Evolutionary conservation across 37 sponge, comb jelly and placozoan species (phyloP).

Genomic region (Lycopodina hypogea): DNA sequence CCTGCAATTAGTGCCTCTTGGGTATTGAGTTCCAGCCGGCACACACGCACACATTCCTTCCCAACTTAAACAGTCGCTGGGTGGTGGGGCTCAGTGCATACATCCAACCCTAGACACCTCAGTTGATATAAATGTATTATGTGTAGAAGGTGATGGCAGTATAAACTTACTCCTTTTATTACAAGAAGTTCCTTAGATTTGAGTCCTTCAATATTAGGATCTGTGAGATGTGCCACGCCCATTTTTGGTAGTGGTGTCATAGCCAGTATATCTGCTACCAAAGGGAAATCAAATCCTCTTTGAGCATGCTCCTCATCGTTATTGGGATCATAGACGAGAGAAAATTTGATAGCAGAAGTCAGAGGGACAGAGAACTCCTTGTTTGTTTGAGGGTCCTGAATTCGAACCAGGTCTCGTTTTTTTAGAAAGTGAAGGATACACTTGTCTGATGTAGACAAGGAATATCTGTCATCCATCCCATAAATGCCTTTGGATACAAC

Average conservation of each 20-base stretch:
- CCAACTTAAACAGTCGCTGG: too few relatives aligned
- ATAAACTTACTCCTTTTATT: slow-evolving; percentile 6
- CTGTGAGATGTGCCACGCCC: neutral
- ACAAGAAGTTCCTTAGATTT: neutral
- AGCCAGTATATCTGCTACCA: slow-evolving; percentile 16
- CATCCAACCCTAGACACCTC: too few relatives aligned
- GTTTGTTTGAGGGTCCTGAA: slow-evolving; percentile 11
- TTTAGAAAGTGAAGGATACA: slow-evolving; percentile 38
- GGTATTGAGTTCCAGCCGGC: too few relatives aligned
- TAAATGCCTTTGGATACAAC: slow-evolving; percentile 12
- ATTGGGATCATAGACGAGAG: slow-evolving; percentile 26
- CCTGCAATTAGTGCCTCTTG: too few relatives aligned
- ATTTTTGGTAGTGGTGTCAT: slow-evolving; percentile 34
- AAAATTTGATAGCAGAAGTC: slow-evolving; percentile 33
- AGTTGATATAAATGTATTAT: too few relatives aligned
- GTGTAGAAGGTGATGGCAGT: too few relatives aligned
- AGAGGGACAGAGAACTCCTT: slow-evolving; percentile 38
- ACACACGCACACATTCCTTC: too few relatives aligned
- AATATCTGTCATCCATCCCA: slow-evolving; percentile 17
- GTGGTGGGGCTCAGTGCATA: too few relatives aligned
- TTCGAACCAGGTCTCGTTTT: slow-evolving; percentile 3
- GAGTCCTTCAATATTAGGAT: neutral
- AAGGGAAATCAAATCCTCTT: slow-evolving; percentile 20
- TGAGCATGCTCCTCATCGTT: slow-evolving; percentile 30
- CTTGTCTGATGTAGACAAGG: slow-evolving; percentile 30